These are phyloP conservation scores for Peromyscus aztecus DNA, from an alignment of 2,797 vertebrate species.

Conservation along the genomic window DNA sequence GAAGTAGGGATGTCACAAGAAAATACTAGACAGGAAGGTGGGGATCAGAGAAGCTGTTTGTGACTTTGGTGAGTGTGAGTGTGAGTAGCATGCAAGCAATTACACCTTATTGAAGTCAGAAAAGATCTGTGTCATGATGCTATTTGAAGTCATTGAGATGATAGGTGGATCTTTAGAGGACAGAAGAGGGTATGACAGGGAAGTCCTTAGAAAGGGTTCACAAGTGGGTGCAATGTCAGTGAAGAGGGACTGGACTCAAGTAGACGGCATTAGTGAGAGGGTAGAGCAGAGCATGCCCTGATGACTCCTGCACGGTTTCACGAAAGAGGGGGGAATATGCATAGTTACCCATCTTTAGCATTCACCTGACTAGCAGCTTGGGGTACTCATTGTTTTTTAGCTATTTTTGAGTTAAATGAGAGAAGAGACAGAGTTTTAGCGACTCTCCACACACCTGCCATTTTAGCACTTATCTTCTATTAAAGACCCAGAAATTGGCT, in stretches of 20 bases:
- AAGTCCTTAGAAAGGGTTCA: neutral
- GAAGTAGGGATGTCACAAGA: neutral
- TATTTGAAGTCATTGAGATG: neutral
- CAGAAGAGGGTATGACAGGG: neutral
- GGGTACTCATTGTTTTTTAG: neutral
- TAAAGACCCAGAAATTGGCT: neutral
- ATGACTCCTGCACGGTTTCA: neutral
- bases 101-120: neutral
- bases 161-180: neutral
- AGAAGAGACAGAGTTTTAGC: neutral
- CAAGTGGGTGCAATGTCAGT: neutral
- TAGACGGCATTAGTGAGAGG: neutral
- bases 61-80: neutral
- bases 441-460: neutral
- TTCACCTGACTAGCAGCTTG: neutral
- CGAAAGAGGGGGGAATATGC: no score
- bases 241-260: neutral
- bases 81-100: neutral
- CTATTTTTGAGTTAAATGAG: neutral
- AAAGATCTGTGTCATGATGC: neutral
- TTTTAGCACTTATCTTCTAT: constrained; percentile 14
- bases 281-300: neutral
- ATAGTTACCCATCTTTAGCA: neutral
- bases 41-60: neutral
- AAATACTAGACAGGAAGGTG: neutral